Evolutionary conservation across 2,113 vertebrate genomes (phyloP).

Genomic region (Mustelus asterias): DNA sequence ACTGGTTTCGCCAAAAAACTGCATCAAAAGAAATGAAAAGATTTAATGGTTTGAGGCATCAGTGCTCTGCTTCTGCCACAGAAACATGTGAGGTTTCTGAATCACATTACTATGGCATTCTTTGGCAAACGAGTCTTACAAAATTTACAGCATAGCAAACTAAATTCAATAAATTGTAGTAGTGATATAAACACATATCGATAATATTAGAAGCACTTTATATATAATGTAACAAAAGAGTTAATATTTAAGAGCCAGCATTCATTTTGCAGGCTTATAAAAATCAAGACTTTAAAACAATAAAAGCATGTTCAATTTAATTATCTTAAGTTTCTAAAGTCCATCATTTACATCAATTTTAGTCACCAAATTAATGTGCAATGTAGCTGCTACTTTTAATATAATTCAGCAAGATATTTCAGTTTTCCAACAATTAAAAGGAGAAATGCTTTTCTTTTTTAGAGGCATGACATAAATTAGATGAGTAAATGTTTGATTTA

Average conservation of each 20-base stretch:
- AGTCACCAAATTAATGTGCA: background rate
- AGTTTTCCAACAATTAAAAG: background rate
- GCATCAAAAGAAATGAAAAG: background rate
- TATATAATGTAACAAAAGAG: background rate
- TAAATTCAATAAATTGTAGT: background rate
- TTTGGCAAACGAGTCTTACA: background rate
- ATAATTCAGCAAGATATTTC: background rate
- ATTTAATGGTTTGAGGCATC: background rate
- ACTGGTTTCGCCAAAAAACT: background rate
- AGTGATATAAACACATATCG: background rate
- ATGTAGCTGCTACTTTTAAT: background rate
- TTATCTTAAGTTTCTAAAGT: background rate
- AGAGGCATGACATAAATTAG: background rate
- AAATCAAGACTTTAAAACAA: background rate
- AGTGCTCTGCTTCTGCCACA: background rate
- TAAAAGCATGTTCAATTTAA: background rate
- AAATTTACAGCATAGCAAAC: background rate
- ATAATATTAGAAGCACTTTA: background rate
- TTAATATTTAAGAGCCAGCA: background rate
- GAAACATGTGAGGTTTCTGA: background rate
- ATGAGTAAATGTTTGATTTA: background rate
- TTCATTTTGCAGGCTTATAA: background rate
- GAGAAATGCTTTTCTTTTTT: background rate
- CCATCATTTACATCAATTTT: background rate
- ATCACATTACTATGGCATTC: background rate